Evolutionary conservation across 1,140 invertebrate genomes (phyloP).

Genomic region (Drosophila azteca): DNA sequence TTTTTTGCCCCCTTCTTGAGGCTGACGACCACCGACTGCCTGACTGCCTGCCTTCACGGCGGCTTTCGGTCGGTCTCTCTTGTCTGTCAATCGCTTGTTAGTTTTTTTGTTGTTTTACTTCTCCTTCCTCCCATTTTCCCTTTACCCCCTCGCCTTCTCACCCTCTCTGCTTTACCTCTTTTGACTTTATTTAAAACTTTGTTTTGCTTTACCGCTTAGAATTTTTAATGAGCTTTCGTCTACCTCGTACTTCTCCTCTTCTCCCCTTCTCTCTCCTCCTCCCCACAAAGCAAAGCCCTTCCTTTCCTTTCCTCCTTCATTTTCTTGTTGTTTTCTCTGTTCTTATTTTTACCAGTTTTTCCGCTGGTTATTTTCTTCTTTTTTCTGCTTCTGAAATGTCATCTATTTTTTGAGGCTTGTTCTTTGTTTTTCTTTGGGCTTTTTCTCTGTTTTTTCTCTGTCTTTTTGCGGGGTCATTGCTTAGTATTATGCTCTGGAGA

Average conservation of each 20-base stretch:
- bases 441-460: conserved; percentile 13
- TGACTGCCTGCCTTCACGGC: background rate
- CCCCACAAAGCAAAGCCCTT: no score
- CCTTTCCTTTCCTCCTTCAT: background rate
- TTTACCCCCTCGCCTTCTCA: background rate
- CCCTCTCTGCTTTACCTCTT: background rate
- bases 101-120: conserved; percentile 56
- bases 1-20: conserved; percentile 2
- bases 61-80: conserved; percentile 33
- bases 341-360: conserved; percentile 21
- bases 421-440: conserved; percentile 43
- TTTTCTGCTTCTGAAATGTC: conserved; percentile 70
- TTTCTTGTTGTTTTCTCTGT: conserved; percentile 32
- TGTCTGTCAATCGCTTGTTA: conserved; percentile 76
- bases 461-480: conserved; percentile 63
- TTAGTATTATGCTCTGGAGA: conserved; percentile 56
- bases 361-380: conserved; percentile 49
- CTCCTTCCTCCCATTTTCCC: background rate
- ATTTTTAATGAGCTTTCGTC: conserved; percentile 81
- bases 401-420: conserved; percentile 64
- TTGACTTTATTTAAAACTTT: conserved; percentile 79
- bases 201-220: conserved; percentile 79
- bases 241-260: conserved; percentile 34
- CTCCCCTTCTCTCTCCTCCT: background rate
- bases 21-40: conserved; percentile 7